phyloP scores from a whole-genome alignment of 2,113 vertebrate genomes.

The Perccottus glenii region DNA sequence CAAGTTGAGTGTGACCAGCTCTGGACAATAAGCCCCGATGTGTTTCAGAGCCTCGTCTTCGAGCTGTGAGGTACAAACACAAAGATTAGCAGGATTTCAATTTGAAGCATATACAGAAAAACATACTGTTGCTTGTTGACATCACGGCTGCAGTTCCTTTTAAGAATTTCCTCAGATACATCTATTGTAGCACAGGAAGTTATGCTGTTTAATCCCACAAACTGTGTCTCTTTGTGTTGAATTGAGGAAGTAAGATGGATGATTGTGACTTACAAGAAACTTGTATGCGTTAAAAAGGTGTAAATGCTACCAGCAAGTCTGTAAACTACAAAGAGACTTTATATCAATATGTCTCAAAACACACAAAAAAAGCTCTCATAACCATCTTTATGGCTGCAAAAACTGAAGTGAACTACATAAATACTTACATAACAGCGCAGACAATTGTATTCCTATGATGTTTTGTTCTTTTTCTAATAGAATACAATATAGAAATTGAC shows the following conservation, averaged over 20 bases:
- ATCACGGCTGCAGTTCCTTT: neutral
- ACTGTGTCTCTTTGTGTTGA: neutral
- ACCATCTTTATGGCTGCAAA: no score
- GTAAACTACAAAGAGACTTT: no score
- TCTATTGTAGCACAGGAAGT: slow-evolving; percentile 11
- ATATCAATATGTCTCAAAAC: no score
- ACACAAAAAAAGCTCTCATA: no score
- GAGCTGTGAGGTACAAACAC: slow-evolving; percentile 75
- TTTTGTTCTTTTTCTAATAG: no score
- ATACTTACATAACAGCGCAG: no score
- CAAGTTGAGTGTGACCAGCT: slow-evolving; percentile 94
- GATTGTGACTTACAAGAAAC: no score
- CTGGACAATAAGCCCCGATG: slow-evolving; percentile 93
- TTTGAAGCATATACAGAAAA: neutral
- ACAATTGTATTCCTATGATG: no score
- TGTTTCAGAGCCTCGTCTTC: slow-evolving; percentile 97
- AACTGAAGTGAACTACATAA: no score
- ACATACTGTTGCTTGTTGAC: neutral
- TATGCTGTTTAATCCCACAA: neutral
- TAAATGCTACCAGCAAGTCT: no score
- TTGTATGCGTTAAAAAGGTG: no score
- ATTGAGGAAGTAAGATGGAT: slow-evolving; percentile 8
- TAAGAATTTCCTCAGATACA: slow-evolving; percentile 1
- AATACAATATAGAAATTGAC: no score
- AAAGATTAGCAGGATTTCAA: neutral